Conservation (phyloP, 2,113 vertebrate species). For the Microcebus ravelobensis region DNA sequence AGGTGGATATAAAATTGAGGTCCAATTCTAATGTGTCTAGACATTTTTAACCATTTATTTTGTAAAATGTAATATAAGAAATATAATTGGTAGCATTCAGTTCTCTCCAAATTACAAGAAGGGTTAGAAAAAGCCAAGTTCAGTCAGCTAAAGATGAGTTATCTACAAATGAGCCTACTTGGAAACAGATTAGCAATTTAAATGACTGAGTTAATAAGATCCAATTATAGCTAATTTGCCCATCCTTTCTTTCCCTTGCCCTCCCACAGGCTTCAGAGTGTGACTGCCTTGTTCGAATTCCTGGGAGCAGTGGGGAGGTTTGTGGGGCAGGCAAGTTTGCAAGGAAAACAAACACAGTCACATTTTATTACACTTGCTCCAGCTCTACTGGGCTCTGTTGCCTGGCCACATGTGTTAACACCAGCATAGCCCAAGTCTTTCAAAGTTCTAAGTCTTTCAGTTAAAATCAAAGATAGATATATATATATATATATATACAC, state of each 20-base stretch:
- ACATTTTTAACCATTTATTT: slow-evolving; percentile 37
- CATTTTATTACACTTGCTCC: not conserved
- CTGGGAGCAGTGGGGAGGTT: not conserved
- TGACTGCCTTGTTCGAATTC: slow-evolving; percentile 18
- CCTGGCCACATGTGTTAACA: not conserved
- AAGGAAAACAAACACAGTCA: not conserved
- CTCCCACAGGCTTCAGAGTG: slow-evolving; percentile 52
- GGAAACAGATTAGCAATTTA: slow-evolving; percentile 78
- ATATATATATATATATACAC: no score
- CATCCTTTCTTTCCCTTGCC: slow-evolving; percentile 52
- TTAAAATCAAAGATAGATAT: not conserved
- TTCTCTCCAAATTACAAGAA: slow-evolving; percentile 40
- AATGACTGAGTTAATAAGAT: slow-evolving; percentile 76
- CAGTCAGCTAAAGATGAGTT: slow-evolving; percentile 67
- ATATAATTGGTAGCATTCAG: slow-evolving; percentile 26
- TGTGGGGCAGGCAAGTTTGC: not conserved
- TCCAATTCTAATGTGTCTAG: not conserved
- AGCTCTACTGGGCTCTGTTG: not conserved
- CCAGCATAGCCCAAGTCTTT: no score
- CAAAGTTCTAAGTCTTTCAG: not conserved
- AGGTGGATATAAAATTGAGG: not conserved
- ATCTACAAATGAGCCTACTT: slow-evolving; percentile 68
- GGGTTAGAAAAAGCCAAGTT: slow-evolving; percentile 67
- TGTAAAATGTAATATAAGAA: slow-evolving; percentile 43
- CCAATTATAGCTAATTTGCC: slow-evolving; percentile 73